Percentiles rank a stretch among this genome's conserved stretches.
phyloP scores from a whole-genome alignment of 1,140 invertebrate species.

The Hycleus cichorii region DNA sequence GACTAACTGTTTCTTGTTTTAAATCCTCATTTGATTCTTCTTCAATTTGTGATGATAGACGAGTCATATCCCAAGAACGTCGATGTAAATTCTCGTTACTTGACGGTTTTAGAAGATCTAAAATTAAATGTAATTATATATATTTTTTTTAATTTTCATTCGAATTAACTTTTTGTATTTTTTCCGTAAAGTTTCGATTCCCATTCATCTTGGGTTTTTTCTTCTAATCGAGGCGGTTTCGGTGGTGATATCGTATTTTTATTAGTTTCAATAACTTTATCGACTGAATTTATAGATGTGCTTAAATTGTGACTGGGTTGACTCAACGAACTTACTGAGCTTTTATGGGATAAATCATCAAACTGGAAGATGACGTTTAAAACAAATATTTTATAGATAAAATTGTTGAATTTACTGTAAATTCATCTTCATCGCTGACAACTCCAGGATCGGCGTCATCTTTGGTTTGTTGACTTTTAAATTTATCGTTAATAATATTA shows the following conservation, averaged over 20 bases:
- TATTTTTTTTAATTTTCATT: not conserved
- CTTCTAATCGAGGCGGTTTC: conserved; percentile 43
- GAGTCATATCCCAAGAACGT: conserved; percentile 39
- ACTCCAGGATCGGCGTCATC: conserved; percentile 81
- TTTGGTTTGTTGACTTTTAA: conserved; percentile 49
- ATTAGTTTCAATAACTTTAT: conserved; percentile 47
- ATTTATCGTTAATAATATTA: conserved; percentile 24
- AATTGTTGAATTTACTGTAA: conserved; percentile 48
- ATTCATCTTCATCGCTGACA: conserved; percentile 83
- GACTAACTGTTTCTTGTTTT: conserved; percentile 14
- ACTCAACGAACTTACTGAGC: conserved; percentile 75
- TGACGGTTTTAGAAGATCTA: conserved; percentile 28
- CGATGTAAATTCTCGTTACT: conserved; percentile 33
- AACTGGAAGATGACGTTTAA: conserved; percentile 45
- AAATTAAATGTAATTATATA: conserved; percentile 3
- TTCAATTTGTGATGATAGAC: conserved; percentile 37
- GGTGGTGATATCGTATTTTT: conserved; percentile 36
- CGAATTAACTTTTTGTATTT: conserved; percentile 30
- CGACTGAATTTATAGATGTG: conserved; percentile 40
- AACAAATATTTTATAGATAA: not conserved
- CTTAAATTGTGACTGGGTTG: conserved; percentile 33
- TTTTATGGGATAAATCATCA: conserved; percentile 81
- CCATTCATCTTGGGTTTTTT: conserved; percentile 66
- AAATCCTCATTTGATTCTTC: conserved; percentile 28
- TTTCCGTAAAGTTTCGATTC: conserved; percentile 72